Evolutionary conservation across 2,113 vertebrate genomes (phyloP).

Genomic region (Calonectris borealis): DNA sequence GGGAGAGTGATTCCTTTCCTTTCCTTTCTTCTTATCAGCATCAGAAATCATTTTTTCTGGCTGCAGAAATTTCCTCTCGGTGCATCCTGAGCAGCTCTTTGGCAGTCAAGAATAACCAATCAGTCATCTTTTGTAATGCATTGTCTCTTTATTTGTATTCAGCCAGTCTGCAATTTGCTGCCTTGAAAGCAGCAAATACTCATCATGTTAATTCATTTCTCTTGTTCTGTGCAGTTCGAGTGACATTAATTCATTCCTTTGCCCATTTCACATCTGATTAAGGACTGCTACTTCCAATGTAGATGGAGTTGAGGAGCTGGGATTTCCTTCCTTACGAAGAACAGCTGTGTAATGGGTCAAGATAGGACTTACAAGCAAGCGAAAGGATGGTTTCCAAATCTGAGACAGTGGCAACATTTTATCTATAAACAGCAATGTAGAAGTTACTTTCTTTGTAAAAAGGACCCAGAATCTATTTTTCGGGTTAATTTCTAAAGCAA

Average conservation of each 20-base stretch:
- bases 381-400: background rate
- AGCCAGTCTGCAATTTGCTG: conserved; percentile 13
- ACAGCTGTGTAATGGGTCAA: background rate
- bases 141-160: conserved; percentile 21
- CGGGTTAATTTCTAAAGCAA: background rate
- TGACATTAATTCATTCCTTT: conserved; percentile 35
- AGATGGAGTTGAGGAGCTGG: background rate
- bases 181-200: conserved; percentile 1
- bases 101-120: background rate
- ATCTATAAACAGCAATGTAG: background rate
- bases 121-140: background rate
- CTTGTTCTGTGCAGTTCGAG: background rate
- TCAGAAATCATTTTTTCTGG: background rate
- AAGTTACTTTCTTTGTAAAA: background rate
- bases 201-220: background rate
- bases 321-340: background rate
- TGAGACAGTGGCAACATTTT: background rate
- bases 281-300: background rate
- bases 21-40: background rate
- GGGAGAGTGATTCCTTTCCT: background rate
- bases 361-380: background rate
- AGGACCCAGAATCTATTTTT: background rate
- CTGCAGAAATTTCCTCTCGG: background rate
- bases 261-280: background rate
- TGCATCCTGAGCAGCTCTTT: background rate